phyloP scores from a whole-genome alignment of 2,113 vertebrate genomes.

The Bos javanicus region DNA sequence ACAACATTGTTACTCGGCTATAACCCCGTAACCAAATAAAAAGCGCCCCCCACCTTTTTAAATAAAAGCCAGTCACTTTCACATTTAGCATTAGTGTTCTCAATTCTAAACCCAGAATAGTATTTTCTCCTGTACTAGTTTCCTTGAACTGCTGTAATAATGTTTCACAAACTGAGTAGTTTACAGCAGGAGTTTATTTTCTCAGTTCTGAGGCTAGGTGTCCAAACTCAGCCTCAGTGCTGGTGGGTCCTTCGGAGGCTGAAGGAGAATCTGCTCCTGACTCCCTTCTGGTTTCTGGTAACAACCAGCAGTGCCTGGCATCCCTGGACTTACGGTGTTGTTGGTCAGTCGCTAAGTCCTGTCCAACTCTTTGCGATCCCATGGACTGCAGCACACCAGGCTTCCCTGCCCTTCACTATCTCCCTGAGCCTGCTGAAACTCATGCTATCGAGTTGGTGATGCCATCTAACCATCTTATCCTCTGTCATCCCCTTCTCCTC shows the following conservation, averaged over 20 bases:
- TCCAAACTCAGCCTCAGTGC: not conserved
- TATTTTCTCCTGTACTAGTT: not conserved
- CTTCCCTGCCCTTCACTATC: not conserved
- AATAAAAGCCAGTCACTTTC: not conserved
- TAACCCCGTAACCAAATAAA: not conserved
- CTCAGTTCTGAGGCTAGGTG: not conserved
- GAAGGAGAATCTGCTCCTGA: rapidly evolving
- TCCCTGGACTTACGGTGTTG: not conserved
- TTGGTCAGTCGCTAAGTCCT: not conserved
- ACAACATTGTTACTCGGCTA: not conserved
- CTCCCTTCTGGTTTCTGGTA: not conserved
- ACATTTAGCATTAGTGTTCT: not conserved
- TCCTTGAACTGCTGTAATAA: not conserved
- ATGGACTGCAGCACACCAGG: not conserved
- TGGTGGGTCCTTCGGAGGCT: not conserved
- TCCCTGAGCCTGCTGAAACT: not conserved
- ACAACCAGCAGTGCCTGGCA: rapidly evolving
- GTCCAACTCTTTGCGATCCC: not conserved
- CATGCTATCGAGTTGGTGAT: not conserved
- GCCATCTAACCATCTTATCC: not conserved
- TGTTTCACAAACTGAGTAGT: not conserved
- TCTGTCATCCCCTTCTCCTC: not conserved
- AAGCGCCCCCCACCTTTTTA: not conserved
- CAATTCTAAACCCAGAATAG: not conserved
- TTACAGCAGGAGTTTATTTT: not conserved